Evolutionary conservation across 1,140 invertebrate species (phyloP).

Genomic region (Heliconius melpomene): DNA sequence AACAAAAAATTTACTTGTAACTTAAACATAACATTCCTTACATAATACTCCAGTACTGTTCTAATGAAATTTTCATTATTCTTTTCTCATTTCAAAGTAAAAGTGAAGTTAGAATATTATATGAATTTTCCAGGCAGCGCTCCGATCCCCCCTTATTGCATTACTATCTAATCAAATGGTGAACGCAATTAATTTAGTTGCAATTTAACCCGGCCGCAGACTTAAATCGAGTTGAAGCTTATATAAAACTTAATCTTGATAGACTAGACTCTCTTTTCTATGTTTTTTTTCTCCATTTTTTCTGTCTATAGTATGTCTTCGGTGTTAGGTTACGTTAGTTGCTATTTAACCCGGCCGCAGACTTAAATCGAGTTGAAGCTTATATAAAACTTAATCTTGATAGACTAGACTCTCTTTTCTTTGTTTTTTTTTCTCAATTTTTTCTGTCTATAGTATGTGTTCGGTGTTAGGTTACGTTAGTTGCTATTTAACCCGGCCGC

Average conservation of each 20-base stretch:
- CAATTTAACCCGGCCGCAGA: constrained; percentile 16
- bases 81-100: not conserved
- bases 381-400: constrained; percentile 9
- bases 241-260: constrained; percentile 9
- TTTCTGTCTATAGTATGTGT: not conserved
- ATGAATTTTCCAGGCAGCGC: not conserved
- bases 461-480: not conserved
- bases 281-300: not conserved
- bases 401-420: not conserved
- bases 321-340: too few relatives aligned
- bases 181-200: constrained; percentile 18
- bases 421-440: not conserved
- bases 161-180: constrained; percentile 25
- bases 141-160: not conserved
- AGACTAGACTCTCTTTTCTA: not conserved
- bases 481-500: too few relatives aligned
- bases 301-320: too few relatives aligned
- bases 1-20: not conserved
- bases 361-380: not conserved
- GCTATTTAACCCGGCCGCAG: too few relatives aligned
- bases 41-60: not conserved
- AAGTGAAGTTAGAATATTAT: not conserved
- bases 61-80: not conserved
- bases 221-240: not conserved
- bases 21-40: not conserved